Evolutionary conservation across 2,113 vertebrate species (phyloP).

Genomic region (Pandion haliaetus): DNA sequence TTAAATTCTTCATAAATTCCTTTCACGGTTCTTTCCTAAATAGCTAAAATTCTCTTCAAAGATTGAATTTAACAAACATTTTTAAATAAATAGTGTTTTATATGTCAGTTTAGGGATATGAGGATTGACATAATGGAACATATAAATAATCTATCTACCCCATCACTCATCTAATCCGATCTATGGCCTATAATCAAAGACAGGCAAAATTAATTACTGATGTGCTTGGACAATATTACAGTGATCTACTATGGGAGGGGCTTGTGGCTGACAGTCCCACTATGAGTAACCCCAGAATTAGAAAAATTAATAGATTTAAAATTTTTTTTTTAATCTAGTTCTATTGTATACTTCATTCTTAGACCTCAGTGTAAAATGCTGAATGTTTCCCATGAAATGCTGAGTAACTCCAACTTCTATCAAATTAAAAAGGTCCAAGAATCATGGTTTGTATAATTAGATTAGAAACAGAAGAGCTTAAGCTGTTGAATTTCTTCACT

Average conservation of each 20-base stretch:
- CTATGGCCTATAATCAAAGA: not conserved
- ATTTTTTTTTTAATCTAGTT: not conserved
- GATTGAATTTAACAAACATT: conserved; percentile 7
- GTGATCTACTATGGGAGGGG: not conserved
- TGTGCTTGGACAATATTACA: not conserved
- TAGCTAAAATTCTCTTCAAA: conserved; percentile 1
- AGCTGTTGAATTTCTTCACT: not conserved
- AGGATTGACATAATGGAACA: not conserved
- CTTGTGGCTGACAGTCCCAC: not conserved
- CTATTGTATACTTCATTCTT: not conserved
- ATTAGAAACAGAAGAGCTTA: not conserved
- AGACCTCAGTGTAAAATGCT: not conserved
- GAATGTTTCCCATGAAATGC: not conserved
- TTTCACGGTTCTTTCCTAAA: conserved; percentile 10
- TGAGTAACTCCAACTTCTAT: not conserved
- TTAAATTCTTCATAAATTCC: not conserved
- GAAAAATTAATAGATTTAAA: not conserved
- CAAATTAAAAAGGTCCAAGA: not conserved
- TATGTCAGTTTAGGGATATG: not conserved
- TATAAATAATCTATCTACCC: not conserved
- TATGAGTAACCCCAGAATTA: not conserved
- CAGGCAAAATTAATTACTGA: not conserved
- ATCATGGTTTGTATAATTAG: not conserved
- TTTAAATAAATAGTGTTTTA: not conserved
- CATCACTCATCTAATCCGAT: not conserved